These are phyloP conservation scores for Pangasianodon hypophthalmus DNA, from an alignment of 2,113 vertebrate genomes.

Conservation along the genomic window DNA sequence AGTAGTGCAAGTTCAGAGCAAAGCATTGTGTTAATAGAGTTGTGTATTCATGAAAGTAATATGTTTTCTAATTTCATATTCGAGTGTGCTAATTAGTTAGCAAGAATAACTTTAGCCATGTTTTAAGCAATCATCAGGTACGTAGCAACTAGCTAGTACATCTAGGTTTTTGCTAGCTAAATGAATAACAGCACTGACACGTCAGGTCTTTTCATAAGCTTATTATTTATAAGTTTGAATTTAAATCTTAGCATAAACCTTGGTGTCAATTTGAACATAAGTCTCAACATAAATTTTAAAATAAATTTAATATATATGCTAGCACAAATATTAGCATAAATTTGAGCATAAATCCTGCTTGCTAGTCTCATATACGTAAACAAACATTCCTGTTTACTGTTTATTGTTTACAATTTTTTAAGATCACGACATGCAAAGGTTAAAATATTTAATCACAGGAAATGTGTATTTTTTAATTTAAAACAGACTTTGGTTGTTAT, in stretches of 20 bases:
- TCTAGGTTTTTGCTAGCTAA: no score
- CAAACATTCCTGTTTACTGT: no score
- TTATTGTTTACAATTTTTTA: neutral
- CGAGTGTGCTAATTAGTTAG: neutral
- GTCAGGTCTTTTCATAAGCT: neutral
- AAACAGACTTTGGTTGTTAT: no score
- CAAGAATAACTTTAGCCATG: neutral
- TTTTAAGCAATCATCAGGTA: neutral
- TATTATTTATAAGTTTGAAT: neutral
- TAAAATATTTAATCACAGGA: no score
- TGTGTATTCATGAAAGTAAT: neutral
- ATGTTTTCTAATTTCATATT: neutral
- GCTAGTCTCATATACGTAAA: neutral
- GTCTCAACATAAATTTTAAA: no score
- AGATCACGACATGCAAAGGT: neutral
- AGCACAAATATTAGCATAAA: no score
- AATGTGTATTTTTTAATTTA: no score
- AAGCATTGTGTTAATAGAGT: neutral
- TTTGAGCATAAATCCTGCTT: neutral
- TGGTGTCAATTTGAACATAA: no score
- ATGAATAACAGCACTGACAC: no score
- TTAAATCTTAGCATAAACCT: neutral
- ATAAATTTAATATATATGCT: no score
- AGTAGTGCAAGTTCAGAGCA: neutral
- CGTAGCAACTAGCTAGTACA: no score